Conservation (phyloP, 2,888 invertebrate genomes). For the Autographa gamma region DNA sequence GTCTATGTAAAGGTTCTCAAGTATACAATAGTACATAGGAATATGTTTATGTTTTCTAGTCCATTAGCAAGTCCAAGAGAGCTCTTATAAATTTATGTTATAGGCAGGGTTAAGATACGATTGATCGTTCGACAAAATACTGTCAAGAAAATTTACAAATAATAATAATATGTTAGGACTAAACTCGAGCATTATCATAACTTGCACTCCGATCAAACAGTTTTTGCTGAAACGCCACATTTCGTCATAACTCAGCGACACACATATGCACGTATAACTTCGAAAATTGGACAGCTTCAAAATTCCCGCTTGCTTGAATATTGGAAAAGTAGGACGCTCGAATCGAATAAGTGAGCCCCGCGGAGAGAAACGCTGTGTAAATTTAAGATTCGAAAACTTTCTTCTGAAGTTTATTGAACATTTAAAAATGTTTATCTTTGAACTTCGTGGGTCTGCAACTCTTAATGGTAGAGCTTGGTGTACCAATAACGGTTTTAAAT, state of each 20-base stretch:
- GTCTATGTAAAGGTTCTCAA: neutral
- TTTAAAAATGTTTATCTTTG: slow-evolving; percentile 39
- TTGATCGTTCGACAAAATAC: neutral
- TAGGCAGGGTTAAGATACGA: neutral
- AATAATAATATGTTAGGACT: neutral
- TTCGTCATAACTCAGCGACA: slow-evolving; percentile 10
- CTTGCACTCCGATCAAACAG: neutral
- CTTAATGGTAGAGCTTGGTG: slow-evolving; percentile 10
- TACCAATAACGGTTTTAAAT: slow-evolving; percentile 4
- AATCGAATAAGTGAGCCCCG: slow-evolving; percentile 44
- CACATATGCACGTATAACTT: slow-evolving; percentile 29
- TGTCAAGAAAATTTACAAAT: no score
- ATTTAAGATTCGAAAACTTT: slow-evolving; percentile 35
- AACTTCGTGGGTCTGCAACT: slow-evolving; percentile 12
- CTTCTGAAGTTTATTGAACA: slow-evolving; percentile 35
- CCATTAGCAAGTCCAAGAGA: neutral
- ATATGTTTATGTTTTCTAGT: neutral
- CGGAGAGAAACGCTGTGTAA: slow-evolving; percentile 36
- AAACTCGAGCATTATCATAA: neutral
- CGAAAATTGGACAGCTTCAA: slow-evolving; percentile 48
- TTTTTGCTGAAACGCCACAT: neutral
- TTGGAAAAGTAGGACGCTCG: slow-evolving; percentile 48
- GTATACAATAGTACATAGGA: neutral
- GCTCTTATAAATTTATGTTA: neutral
- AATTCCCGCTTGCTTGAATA: slow-evolving; percentile 42